phyloP scores from a whole-genome alignment of 2,797 vertebrate species.

The Moxostoma hubbsi region DNA sequence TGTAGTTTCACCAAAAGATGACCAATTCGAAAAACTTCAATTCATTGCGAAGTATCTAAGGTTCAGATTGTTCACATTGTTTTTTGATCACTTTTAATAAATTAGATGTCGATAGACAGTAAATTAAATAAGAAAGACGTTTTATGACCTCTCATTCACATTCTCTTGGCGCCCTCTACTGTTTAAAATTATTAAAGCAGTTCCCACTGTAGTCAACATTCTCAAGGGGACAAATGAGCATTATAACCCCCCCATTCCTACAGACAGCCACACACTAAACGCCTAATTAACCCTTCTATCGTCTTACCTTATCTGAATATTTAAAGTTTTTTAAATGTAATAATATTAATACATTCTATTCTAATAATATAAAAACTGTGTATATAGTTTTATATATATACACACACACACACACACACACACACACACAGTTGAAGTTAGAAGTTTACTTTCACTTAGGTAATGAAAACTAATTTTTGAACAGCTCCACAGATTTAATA shows the following conservation, averaged over 20 bases:
- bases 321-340: too few species aligned
- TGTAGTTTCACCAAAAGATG: not conserved
- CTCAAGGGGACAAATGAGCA: not conserved
- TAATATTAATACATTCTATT: too few species aligned
- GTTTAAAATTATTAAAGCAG: not conserved
- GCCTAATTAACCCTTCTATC: too few species aligned
- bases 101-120: not conserved
- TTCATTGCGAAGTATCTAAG: not conserved
- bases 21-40: not conserved
- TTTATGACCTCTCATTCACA: not conserved
- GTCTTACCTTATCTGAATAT: too few species aligned
- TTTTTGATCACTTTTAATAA: slow-evolving; percentile 4
- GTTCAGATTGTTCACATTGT: not conserved
- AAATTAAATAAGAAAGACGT: not conserved
- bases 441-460: too few species aligned
- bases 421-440: too few species aligned
- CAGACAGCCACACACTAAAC: not conserved
- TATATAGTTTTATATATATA: too few species aligned
- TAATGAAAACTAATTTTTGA: too few species aligned
- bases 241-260: too few species aligned
- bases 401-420: too few species aligned
- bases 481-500: too few species aligned
- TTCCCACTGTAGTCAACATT: not conserved
- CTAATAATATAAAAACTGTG: too few species aligned
- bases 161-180: slow-evolving; percentile 39